A percentile compares a stretch with the other conserved stretches of the same genome.
Conservation (phyloP, 2,888 invertebrate genomes). For the Hirtodrosophila trivittata region DNA sequence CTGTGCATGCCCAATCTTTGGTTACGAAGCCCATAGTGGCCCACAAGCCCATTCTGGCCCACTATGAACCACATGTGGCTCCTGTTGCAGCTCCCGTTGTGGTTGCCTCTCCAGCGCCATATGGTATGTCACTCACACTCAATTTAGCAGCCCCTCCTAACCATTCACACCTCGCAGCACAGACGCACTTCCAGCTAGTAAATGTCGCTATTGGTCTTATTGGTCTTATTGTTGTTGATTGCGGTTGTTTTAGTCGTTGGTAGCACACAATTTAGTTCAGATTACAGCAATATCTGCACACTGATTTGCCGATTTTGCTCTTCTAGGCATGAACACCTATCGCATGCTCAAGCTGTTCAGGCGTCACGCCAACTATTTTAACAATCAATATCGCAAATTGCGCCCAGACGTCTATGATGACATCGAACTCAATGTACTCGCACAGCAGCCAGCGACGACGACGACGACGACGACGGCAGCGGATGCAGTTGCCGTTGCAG, state of each 20-base stretch:
- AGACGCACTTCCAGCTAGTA: constrained; percentile 35
- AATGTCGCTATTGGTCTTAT: constrained; percentile 8
- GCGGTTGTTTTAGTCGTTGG: constrained; percentile 18
- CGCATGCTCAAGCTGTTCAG: constrained; percentile 82
- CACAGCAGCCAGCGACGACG: constrained; percentile 8
- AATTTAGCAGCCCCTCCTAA: constrained; percentile 27
- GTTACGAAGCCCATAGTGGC: constrained; percentile 81
- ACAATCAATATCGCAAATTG: constrained; percentile 81
- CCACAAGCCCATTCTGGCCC: constrained; percentile 77
- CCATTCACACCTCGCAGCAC: constrained; percentile 1
- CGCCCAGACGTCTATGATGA: constrained; percentile 75
- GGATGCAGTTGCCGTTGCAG: constrained; percentile 38
- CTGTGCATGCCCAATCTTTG: constrained; percentile 82
- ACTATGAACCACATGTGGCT: constrained; percentile 76
- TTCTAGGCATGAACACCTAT: constrained; percentile 83
- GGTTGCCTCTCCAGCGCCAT: constrained; percentile 81
- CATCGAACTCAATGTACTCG: constrained; percentile 22
- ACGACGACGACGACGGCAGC: constrained; percentile 14
- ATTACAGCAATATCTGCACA: constrained; percentile 14
- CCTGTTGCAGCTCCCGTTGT: constrained; percentile 77
- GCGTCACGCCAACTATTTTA: constrained; percentile 81
- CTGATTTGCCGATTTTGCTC: constrained; percentile 48
- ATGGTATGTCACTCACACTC: constrained; percentile 74
- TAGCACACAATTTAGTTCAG: constrained; percentile 10
- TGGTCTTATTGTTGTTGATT: constrained; percentile 12